These are phyloP conservation scores for Callithrix jacchus DNA, from an alignment of 2,113 vertebrate genomes.

Conservation along the genomic window DNA sequence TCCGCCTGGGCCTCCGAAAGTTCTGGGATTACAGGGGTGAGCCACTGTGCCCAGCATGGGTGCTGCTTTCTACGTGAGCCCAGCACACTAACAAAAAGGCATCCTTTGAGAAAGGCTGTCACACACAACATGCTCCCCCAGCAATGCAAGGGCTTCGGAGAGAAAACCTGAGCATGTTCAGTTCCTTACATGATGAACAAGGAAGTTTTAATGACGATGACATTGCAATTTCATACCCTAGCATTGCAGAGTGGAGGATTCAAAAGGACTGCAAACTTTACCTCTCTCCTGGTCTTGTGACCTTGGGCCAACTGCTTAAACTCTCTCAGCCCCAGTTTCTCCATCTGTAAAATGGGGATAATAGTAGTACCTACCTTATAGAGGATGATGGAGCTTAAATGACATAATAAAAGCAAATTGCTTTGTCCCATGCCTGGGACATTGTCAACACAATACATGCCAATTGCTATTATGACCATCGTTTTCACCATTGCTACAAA, in stretches of 20 bases:
- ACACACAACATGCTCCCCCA: background rate
- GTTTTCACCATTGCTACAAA: background rate
- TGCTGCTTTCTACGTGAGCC: fast-evolving
- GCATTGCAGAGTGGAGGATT: fast-evolving
- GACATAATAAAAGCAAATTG: background rate
- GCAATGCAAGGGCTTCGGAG: background rate
- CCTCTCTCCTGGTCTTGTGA: background rate
- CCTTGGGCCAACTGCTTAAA: background rate
- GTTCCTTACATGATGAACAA: background rate
- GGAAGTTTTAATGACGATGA: fast-evolving
- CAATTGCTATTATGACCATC: background rate
- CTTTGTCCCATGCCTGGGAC: background rate
- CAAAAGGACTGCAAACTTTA: background rate
- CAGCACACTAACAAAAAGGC: background rate
- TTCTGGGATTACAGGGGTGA: no score
- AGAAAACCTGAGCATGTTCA: background rate
- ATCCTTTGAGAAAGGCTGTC: background rate
- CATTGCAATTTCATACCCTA: fast-evolving
- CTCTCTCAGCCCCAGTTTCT: background rate
- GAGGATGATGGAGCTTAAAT: background rate
- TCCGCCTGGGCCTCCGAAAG: no score
- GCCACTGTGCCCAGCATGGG: no score
- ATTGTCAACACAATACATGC: background rate
- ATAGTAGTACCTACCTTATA: background rate
- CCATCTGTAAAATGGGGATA: background rate